Evolutionary conservation across 1,140 invertebrate genomes (phyloP).

Genomic region (Achatina immaculata): DNA sequence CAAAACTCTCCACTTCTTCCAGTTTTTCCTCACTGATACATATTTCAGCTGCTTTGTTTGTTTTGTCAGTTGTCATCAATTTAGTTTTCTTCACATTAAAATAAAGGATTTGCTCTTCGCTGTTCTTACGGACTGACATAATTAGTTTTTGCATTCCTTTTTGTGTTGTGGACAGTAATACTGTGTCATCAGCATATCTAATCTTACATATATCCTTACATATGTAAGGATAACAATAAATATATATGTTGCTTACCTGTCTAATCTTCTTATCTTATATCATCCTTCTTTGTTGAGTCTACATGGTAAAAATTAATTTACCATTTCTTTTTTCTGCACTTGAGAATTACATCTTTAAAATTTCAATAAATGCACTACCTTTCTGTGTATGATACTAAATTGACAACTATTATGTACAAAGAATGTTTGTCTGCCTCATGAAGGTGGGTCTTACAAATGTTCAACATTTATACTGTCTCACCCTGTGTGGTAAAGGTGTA

Average conservation of each 20-base stretch:
- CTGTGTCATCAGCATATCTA: too few species aligned
- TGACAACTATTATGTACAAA: neutral
- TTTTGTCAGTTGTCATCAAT: too few species aligned
- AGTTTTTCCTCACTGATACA: too few species aligned
- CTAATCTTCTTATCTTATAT: too few species aligned
- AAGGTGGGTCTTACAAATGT: neutral
- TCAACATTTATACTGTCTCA: neutral
- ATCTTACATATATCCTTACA: neutral
- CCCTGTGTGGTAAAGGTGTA: slow-evolving; percentile 33
- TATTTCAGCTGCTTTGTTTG: too few species aligned
- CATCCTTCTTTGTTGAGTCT: neutral
- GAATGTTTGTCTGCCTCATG: neutral
- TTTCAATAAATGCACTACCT: neutral
- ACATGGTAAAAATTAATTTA: neutral
- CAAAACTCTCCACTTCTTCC: too few species aligned
- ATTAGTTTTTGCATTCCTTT: too few species aligned
- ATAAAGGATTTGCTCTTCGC: too few species aligned
- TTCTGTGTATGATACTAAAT: neutral
- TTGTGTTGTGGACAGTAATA: too few species aligned
- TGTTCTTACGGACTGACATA: too few species aligned
- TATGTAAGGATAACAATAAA: neutral
- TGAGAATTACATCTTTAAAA: neutral
- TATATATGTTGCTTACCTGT: neutral
- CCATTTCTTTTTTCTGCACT: neutral
- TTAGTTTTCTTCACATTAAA: too few species aligned